Evolutionary conservation across 2,797 vertebrate species (phyloP).

Genomic region (Meriones psammophilus): DNA sequence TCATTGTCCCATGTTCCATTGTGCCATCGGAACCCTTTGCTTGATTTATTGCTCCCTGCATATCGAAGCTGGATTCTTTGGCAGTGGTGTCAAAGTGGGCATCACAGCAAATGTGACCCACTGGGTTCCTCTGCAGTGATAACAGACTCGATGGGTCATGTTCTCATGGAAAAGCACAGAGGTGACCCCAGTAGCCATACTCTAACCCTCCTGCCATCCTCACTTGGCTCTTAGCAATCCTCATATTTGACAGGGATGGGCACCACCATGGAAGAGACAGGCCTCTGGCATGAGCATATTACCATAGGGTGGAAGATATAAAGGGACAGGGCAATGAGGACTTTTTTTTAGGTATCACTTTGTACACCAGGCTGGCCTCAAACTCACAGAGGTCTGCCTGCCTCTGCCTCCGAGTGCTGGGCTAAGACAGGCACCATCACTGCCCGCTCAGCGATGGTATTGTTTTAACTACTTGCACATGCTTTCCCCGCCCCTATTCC

Average conservation of each 20-base stretch:
- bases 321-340: background rate
- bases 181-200: background rate
- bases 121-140: background rate
- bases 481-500: background rate
- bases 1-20: background rate
- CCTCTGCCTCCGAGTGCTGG: background rate
- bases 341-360: background rate
- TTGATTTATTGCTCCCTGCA: slow-evolving; percentile 25
- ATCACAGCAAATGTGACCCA: background rate
- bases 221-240: background rate
- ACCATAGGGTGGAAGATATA: background rate
- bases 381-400: background rate
- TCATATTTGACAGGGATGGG: background rate
- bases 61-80: slow-evolving; percentile 24
- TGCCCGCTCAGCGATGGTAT: background rate
- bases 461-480: background rate
- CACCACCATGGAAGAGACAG: background rate
- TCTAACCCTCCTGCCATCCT: background rate
- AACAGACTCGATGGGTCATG: background rate
- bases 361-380: too few species aligned
- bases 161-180: background rate
- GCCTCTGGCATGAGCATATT: background rate
- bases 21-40: background rate
- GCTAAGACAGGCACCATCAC: background rate
- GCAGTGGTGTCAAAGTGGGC: background rate